Base-by-base conservation (phyloP, 92 coral and sea anemone genomes). In the Phymanthus crucifer region DNA sequence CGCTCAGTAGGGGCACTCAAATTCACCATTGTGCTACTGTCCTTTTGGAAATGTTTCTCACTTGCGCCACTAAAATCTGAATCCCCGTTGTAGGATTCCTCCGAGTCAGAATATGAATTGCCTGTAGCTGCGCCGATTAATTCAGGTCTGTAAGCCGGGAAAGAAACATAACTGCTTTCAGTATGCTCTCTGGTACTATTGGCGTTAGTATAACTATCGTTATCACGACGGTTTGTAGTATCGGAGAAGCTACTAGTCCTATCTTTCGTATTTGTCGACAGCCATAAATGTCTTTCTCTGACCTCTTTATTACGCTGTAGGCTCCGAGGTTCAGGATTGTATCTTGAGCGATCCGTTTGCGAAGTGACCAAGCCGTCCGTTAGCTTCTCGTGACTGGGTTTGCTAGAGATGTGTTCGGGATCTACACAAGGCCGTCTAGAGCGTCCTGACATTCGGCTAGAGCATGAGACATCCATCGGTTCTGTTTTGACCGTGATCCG, bases 121-220 rank as follows among this genome's bases (percentile, higher is more conserved):
- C 80, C 74, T 23, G 73, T 72, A 13, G 84, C 64, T 38, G 84
- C 77, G 17, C 75, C 58, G 48, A 72, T 71, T 83, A 92, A 85
- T 57, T 91, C 95, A 38, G 98, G 84, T 61, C 94, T 87, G 80
- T 95, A 95, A 26, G 98, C 98, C 56, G 98, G 98, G 85, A 95
- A 95, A 21, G 98, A 95, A 47, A 95, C 86, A 61, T 95, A 95
- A 66, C 87, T 89, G 67, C 94, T 93, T 79, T 87, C 81, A 34
- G 48, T 74, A 32, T 54, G 70, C 13, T 56, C 58, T 32, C 50
- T 31, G 23, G 76, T 78, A 57, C 70, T 61, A 40, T 75, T 32
- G 26, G 45, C 73, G 1, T 29, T 80, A 18, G 78, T n/a, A n/a
- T n/a, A n/a, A n/a, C n/a, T 18, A 8, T 29, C 23, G 29, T 31